Percentiles rank a stretch among this genome's conserved stretches.
Evolutionary conservation across 2,888 invertebrate species (phyloP).

Genomic region (Euclidia mi): DNA sequence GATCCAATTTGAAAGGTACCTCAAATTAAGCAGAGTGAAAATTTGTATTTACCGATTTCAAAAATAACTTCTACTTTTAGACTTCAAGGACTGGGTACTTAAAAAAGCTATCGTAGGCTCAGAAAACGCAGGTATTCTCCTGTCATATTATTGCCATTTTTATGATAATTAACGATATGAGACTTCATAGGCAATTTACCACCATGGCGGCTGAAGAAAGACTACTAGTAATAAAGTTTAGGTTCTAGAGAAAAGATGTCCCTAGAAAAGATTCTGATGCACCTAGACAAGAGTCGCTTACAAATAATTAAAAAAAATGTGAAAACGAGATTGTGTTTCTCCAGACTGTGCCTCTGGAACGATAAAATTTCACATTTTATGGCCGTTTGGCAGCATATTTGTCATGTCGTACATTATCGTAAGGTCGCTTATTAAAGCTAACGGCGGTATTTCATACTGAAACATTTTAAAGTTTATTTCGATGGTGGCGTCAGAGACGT

Average conservation of each 20-base stretch:
- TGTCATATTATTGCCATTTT: too few relatives aligned
- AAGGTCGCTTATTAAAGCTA: constrained; percentile 6
- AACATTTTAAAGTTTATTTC: constrained; percentile 5
- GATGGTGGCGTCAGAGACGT: not conserved
- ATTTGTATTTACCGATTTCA: not conserved
- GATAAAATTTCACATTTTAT: not conserved
- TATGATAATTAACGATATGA: too few relatives aligned
- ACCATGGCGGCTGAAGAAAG: too few relatives aligned
- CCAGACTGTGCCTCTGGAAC: not conserved
- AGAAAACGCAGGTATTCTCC: too few relatives aligned
- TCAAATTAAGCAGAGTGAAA: constrained; percentile 9
- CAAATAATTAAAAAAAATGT: not conserved
- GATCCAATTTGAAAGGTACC: not conserved
- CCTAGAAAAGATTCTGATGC: too few relatives aligned
- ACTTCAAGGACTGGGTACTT: not conserved
- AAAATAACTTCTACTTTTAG: constrained; percentile 6
- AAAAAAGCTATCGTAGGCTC: too few relatives aligned
- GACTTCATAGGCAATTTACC: too few relatives aligned
- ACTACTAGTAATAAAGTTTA: too few relatives aligned
- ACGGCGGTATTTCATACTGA: constrained; percentile 5
- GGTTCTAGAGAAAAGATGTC: too few relatives aligned
- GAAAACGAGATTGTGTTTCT: constrained; percentile 1
- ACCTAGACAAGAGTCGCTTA: not conserved
- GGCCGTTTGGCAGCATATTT: constrained; percentile 8
- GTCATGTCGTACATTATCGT: constrained; percentile 3